A percentile compares a stretch with the other conserved stretches of the same genome.
Evolutionary conservation across 2,888 invertebrate genomes (phyloP).

Genomic region (Cheilosia impressa): DNA sequence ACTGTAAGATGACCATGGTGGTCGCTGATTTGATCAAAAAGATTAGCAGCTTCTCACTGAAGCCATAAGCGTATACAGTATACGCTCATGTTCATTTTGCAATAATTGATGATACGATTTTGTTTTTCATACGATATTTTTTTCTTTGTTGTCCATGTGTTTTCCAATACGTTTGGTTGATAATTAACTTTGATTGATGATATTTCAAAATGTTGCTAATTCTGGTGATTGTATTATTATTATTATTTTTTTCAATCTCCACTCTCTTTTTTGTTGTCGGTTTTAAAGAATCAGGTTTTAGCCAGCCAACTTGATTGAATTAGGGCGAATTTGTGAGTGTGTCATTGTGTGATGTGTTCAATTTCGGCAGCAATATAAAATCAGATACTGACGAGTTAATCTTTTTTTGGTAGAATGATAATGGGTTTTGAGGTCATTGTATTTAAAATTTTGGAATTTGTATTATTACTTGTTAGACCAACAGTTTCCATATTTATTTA

Average conservation of each 20-base stretch:
- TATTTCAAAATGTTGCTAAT: slow-evolving; percentile 54
- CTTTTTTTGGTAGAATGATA: slow-evolving; percentile 25
- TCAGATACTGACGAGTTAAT: slow-evolving; percentile 24
- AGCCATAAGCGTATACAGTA: too few species aligned
- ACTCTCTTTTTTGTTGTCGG: slow-evolving; percentile 3
- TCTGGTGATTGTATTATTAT: slow-evolving; percentile 28
- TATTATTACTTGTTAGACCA: too few species aligned
- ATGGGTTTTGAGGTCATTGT: slow-evolving; percentile 48
- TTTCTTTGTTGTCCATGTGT: too few species aligned
- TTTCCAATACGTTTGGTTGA: not conserved
- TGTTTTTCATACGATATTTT: too few species aligned
- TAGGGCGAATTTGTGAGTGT: slow-evolving; percentile 14
- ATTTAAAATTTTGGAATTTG: not conserved
- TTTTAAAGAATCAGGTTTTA: slow-evolving; percentile 48
- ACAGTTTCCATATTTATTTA: too few species aligned
- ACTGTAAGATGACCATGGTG: too few species aligned
- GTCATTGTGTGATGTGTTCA: not conserved
- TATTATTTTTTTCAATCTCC: not conserved
- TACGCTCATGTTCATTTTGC: too few species aligned
- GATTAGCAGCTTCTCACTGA: too few species aligned
- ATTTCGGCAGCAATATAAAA: slow-evolving; percentile 7
- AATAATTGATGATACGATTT: too few species aligned
- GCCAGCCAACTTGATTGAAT: slow-evolving; percentile 50
- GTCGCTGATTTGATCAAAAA: too few species aligned
- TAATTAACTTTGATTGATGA: slow-evolving; percentile 67